These are phyloP conservation scores for Solen grandis DNA, from an alignment of 1,140 invertebrate genomes.

Conservation along the genomic window DNA sequence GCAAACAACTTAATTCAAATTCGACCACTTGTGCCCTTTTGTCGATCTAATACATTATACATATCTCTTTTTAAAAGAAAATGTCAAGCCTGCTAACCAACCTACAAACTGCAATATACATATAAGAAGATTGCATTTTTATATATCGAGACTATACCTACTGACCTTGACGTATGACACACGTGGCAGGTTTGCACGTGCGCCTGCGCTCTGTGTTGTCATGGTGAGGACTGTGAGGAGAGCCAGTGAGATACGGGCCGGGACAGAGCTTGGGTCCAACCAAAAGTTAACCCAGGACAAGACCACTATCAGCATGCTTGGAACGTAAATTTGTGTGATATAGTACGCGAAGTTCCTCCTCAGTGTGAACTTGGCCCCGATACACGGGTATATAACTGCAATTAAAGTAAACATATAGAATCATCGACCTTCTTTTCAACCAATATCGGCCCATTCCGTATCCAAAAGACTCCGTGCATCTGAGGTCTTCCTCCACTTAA, in stretches of 20 bases:
- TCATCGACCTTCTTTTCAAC: background rate
- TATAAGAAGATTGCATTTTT: too few species aligned
- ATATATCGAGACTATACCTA: slow-evolving; percentile 79
- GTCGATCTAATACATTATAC: too few species aligned
- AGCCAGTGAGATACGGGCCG: slow-evolving; percentile 69
- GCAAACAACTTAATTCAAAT: too few species aligned
- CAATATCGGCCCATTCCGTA: background rate
- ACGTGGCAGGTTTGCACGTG: slow-evolving; percentile 66
- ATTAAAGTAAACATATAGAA: background rate
- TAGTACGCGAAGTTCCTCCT: slow-evolving; percentile 87
- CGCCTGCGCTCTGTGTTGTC: slow-evolving; percentile 75
- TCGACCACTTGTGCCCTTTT: too few species aligned
- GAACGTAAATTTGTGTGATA: slow-evolving; percentile 95
- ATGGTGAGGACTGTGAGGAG: slow-evolving; percentile 78
- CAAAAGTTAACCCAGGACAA: too few species aligned
- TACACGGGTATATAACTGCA: slow-evolving; percentile 15
- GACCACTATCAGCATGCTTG: slow-evolving; percentile 95
- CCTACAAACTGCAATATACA: too few species aligned
- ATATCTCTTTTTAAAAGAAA: too few species aligned
- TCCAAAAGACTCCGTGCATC: background rate
- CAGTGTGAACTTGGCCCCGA: slow-evolving; percentile 3
- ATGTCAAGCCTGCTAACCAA: too few species aligned
- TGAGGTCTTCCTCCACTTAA: background rate
- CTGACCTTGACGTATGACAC: slow-evolving; percentile 84
- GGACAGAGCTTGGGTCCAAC: slow-evolving; percentile 85